Conservation (phyloP, 2,888 invertebrate genomes). For the Mongoloraphidia duomilia region DNA sequence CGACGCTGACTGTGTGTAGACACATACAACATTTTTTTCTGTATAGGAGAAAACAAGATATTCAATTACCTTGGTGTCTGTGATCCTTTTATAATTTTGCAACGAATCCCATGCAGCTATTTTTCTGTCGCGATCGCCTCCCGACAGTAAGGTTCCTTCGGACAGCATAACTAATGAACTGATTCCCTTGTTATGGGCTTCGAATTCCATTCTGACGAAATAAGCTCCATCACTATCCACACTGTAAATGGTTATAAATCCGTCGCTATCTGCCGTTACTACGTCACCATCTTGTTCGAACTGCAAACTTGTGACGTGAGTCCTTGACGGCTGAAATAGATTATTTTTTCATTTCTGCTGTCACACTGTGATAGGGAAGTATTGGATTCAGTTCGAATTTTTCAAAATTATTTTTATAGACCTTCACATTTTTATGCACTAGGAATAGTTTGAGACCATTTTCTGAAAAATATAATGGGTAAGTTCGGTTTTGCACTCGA, state of each 20-base stretch:
- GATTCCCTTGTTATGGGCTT: conserved; percentile 78
- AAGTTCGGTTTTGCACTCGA: no score
- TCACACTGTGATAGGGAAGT: no score
- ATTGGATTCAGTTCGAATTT: no score
- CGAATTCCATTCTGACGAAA: conserved; percentile 77
- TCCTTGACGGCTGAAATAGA: conserved; percentile 56
- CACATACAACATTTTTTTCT: no score
- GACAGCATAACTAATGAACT: conserved; percentile 77
- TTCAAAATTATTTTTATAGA: no score
- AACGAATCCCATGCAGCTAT: conserved; percentile 87
- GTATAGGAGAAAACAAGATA: background rate
- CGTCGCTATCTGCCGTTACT: conserved; percentile 83
- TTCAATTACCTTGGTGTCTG: conserved; percentile 62
- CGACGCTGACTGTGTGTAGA: no score
- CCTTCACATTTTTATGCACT: no score
- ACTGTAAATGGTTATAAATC: conserved; percentile 81
- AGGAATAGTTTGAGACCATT: no score
- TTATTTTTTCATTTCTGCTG: no score
- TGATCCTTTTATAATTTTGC: conserved; percentile 79
- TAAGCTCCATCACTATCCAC: conserved; percentile 82
- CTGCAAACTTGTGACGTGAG: conserved; percentile 73
- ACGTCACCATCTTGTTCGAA: conserved; percentile 87
- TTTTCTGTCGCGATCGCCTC: conserved; percentile 79
- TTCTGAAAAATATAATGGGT: no score
- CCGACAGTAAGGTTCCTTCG: conserved; percentile 79